Evolutionary conservation across 2,113 vertebrate genomes (phyloP).

Genomic region (Patagioenas fasciata): DNA sequence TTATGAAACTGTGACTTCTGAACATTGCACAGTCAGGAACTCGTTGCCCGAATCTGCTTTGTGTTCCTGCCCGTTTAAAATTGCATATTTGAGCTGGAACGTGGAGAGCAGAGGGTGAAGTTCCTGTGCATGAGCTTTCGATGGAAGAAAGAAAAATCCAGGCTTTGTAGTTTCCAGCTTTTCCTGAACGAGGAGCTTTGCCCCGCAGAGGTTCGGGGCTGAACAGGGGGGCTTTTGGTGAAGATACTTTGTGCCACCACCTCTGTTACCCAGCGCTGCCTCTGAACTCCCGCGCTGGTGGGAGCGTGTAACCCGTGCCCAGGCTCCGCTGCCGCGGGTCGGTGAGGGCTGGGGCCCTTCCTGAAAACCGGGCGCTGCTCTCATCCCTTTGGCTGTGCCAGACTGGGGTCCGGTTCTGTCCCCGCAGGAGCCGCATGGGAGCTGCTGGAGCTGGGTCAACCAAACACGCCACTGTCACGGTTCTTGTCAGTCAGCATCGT

Average conservation of each 20-base stretch:
- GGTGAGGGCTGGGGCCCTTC: background rate
- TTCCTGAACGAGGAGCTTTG: background rate
- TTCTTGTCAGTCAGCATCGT: background rate
- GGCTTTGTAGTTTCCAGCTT: fast-evolving
- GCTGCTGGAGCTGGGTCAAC: background rate
- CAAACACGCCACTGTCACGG: background rate
- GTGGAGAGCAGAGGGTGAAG: background rate
- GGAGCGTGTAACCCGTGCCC: background rate
- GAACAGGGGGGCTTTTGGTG: background rate
- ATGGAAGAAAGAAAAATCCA: background rate
- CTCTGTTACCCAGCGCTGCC: background rate
- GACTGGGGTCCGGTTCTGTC: background rate
- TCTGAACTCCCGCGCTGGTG: background rate
- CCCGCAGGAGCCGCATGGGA: fast-evolving
- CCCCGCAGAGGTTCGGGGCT: background rate
- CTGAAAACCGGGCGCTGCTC: background rate
- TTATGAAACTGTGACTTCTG: background rate
- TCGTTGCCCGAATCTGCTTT: background rate
- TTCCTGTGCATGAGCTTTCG: background rate
- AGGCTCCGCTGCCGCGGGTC: background rate
- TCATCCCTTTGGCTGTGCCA: background rate
- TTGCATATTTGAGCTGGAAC: background rate
- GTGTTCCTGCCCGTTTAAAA: background rate
- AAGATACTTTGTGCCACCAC: background rate
- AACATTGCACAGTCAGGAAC: background rate